A percentile compares a stretch with the other conserved stretches of the same genome.
Evolutionary conservation across 2,888 invertebrate species (phyloP).

Genomic region (Halocaridina rubra): DNA sequence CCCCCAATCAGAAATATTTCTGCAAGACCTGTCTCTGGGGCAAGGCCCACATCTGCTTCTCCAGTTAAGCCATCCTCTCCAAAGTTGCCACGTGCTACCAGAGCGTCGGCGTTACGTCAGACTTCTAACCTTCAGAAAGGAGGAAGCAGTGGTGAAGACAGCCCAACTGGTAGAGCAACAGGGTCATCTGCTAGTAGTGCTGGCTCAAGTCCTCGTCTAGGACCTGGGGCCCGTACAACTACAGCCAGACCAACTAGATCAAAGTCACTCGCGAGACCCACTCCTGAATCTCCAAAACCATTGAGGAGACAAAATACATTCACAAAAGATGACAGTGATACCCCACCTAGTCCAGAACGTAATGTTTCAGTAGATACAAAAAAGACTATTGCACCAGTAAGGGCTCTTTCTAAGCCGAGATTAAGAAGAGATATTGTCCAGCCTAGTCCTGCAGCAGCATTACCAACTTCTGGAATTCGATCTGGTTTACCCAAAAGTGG

Average conservation of each 20-base stretch:
- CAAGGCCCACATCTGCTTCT: slow-evolving; percentile 75
- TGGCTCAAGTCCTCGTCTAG: slow-evolving; percentile 67
- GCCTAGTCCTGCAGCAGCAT: slow-evolving; percentile 53
- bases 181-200: slow-evolving; percentile 62
- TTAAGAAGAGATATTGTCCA: slow-evolving; percentile 62
- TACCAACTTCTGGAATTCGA: background rate
- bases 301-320: slow-evolving; percentile 90
- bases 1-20: slow-evolving; percentile 38
- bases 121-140: slow-evolving; percentile 58
- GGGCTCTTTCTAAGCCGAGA: slow-evolving; percentile 55
- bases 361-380: slow-evolving; percentile 62
- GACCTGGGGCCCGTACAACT: slow-evolving; percentile 66
- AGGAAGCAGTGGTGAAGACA: slow-evolving; percentile 61
- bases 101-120: slow-evolving; percentile 67
- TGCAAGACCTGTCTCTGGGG: slow-evolving; percentile 68
- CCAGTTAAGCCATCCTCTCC: slow-evolving; percentile 68
- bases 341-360: slow-evolving; percentile 24
- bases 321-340: slow-evolving; percentile 77
- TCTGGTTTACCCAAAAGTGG: slow-evolving; percentile 57
- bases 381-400: slow-evolving; percentile 71
- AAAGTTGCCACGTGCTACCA: slow-evolving; percentile 66
- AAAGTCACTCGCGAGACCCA: slow-evolving; percentile 46
- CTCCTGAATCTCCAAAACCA: slow-evolving; percentile 67
- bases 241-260: slow-evolving; percentile 62
- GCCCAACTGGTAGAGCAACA: slow-evolving; percentile 55